A percentile compares a stretch with the other conserved stretches of the same genome.
These are phyloP conservation scores for Ovis canadensis DNA, from an alignment of 2,113 vertebrate species.

Conservation along the genomic window DNA sequence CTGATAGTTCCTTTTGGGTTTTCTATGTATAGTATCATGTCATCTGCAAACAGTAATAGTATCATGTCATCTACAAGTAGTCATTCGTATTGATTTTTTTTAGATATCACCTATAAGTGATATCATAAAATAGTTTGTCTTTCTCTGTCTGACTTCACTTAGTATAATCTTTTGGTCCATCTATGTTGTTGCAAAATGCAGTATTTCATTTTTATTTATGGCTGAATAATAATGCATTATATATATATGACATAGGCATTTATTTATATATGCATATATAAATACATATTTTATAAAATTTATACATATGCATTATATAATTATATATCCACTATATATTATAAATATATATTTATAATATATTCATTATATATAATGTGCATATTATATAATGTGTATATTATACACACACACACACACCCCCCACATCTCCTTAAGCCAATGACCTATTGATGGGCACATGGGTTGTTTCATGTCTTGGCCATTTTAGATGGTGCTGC, in stretches of 20 bases:
- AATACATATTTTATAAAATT: not conserved
- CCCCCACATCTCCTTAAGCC: not conserved
- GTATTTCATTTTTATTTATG: not conserved
- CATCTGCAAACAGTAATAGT: not conserved
- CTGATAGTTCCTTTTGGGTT: not conserved
- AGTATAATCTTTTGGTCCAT: not conserved
- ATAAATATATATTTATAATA: not conserved
- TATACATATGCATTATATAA: not conserved
- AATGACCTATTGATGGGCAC: not conserved
- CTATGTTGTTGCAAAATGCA: not conserved
- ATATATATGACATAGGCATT: not conserved
- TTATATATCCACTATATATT: not conserved
- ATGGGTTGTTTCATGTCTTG: not conserved
- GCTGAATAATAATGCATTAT: not conserved
- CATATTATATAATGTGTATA: not conserved
- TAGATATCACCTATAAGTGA: not conserved
- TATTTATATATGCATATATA: not conserved
- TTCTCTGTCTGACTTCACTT: not conserved
- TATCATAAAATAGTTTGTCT: not conserved
- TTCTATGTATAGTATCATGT: not conserved
- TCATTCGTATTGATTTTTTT: not conserved
- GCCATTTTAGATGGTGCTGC: not conserved
- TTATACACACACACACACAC: not conserved
- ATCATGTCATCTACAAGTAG: not conserved
- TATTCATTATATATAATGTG: not conserved